A percentile compares a stretch with the other conserved stretches of the same genome.
phyloP scores from a whole-genome alignment of 2,797 vertebrate species.

The Triplophysa bombifrons region DNA sequence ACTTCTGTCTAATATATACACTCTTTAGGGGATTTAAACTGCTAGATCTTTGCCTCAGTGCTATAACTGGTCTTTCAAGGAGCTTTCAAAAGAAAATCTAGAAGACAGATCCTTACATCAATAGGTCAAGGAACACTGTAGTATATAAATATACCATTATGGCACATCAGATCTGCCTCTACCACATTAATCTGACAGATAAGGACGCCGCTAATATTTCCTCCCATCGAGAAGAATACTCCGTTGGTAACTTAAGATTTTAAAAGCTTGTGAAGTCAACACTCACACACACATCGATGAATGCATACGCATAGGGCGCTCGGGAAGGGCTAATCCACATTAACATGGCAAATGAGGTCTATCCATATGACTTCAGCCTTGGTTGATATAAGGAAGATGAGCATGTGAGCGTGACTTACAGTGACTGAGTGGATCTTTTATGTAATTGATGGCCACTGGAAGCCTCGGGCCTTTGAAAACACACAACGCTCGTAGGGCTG shows the following conservation, averaged over 20 bases:
- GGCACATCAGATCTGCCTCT: slow-evolving; percentile 37
- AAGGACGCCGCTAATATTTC: slow-evolving; percentile 16
- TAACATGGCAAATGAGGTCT: slow-evolving; percentile 18
- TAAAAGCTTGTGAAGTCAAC: slow-evolving; percentile 21
- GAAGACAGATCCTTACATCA: slow-evolving; percentile 18
- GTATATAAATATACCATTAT: slow-evolving; percentile 43
- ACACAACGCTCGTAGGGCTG: slow-evolving; percentile 40
- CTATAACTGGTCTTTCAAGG: slow-evolving; percentile 12
- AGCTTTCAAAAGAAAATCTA: slow-evolving; percentile 28
- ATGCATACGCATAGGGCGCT: not conserved
- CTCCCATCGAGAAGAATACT: not conserved
- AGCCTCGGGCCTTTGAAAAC: slow-evolving; percentile 31
- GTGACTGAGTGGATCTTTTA: slow-evolving; percentile 47
- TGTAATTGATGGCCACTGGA: slow-evolving; percentile 42
- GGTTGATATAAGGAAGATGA: slow-evolving; percentile 18
- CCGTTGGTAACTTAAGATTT: slow-evolving; percentile 38
- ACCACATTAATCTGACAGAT: slow-evolving; percentile 32
- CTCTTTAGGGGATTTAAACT: slow-evolving; percentile 30
- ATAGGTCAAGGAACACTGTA: slow-evolving; percentile 37
- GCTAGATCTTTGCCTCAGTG: slow-evolving; percentile 28
- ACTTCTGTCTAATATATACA: slow-evolving; percentile 24
- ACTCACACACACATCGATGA: not conserved
- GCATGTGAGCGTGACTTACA: slow-evolving; percentile 6
- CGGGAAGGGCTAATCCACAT: slow-evolving; percentile 25
- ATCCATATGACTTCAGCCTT: not conserved